These are phyloP conservation scores for Austrolebias charrua DNA, from an alignment of 2,797 vertebrate genomes.

Conservation along the genomic window DNA sequence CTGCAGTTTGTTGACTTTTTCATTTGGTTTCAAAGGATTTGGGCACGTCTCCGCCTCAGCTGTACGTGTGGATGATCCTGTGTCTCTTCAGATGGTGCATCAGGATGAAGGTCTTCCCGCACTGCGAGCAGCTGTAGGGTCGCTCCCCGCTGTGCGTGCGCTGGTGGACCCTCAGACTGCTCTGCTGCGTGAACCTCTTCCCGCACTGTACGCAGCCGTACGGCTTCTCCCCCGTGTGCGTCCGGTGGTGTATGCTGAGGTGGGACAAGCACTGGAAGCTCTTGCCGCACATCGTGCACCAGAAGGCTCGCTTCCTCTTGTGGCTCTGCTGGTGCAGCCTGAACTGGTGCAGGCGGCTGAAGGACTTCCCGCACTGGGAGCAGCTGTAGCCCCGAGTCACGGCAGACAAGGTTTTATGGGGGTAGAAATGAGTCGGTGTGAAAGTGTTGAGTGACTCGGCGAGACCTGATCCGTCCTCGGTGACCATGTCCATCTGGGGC, in stretches of 20 bases:
- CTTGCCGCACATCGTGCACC: constrained; percentile 76
- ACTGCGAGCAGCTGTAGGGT: constrained; percentile 76
- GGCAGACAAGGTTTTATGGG: constrained; percentile 33
- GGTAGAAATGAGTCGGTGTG: constrained; percentile 21
- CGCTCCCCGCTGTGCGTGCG: constrained; percentile 78
- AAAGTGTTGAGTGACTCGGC: constrained; percentile 43
- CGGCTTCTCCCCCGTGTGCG: constrained; percentile 79
- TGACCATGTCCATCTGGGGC: constrained; percentile 13
- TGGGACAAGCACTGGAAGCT: constrained; percentile 78
- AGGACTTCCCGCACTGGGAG: constrained; percentile 72
- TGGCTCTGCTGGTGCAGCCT: constrained; percentile 79
- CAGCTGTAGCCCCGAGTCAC: constrained; percentile 55
- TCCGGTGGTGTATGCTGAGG: constrained; percentile 78
- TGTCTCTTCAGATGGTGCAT: constrained; percentile 78
- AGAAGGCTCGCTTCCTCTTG: constrained; percentile 72
- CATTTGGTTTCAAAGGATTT: constrained; percentile 12
- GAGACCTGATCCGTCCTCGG: background rate
- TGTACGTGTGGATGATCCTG: constrained; percentile 73
- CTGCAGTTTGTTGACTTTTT: constrained; percentile 5
- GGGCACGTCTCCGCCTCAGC: constrained; percentile 11
- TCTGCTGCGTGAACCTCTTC: constrained; percentile 80
- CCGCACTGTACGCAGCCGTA: constrained; percentile 75
- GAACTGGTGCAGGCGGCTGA: constrained; percentile 70
- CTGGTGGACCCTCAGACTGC: constrained; percentile 79
- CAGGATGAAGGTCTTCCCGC: constrained; percentile 77